Evolutionary conservation across 2,797 vertebrate species (phyloP), one percentile per base, ranked within the genome.

Genomic region (Sebastes minor): DNA sequence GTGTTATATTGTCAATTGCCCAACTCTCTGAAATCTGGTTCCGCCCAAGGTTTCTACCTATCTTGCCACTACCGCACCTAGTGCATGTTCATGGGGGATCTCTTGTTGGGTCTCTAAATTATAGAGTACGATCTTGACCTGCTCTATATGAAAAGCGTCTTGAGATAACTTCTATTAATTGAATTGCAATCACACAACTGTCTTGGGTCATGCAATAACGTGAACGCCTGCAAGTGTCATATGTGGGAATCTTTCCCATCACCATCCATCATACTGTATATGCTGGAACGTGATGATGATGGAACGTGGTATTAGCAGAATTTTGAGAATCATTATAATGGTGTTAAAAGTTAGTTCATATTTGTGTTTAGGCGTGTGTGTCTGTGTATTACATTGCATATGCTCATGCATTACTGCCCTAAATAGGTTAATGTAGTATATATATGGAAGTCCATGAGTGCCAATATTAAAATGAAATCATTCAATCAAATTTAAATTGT

Each of bases 401-500:
- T 46, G 8, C 2, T 18, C 23, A 52, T 46, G 14, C 52, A 56
- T 33, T 33, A 18, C 38, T 60, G 38, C 4, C 4, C 12, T 14
- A 28, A 35, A 22, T 4, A 56, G 49, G 16, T 49, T 12, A 27
- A 52, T 52, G 49, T 4, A 22, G 20, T 22, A 38, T 23, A n/a
- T 0, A 20, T 65, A 75, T 57, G 23, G 22, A 52, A 59, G 20
- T 30, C 60, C 8, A 49, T 3, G 2, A 6, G 4, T 72, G 62
- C n/a, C 2, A 52, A 42, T 6, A 42, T 25, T 42, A 42, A 38
- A 42, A 49, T 57, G 0, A 62, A 56, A 33, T n/a, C 1, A 70
- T 35, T 33, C 0, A 35, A 52, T 46, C 27, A 27, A 55, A 55
- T 18, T 20, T 0, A 35, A 22, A 33, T 46, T 8, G 0, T 0